Evolutionary conservation across 2,888 invertebrate species (phyloP).

Genomic region (Agrypnus murinus): DNA sequence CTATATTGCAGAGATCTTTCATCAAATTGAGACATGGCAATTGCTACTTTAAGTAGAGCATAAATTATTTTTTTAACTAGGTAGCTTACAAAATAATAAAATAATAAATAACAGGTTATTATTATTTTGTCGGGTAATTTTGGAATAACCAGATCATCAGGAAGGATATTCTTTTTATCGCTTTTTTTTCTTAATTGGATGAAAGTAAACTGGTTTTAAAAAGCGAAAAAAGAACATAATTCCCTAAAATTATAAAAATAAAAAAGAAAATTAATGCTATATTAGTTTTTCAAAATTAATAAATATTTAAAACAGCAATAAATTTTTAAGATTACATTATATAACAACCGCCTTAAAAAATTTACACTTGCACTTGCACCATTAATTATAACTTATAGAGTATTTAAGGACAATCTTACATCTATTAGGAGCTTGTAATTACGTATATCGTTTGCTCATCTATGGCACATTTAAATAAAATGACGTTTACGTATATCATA

Average conservation of each 20-base stretch:
- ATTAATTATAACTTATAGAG: slow-evolving; percentile 42
- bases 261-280: slow-evolving; percentile 17
- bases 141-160: too few species aligned
- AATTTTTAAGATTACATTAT: slow-evolving; percentile 32
- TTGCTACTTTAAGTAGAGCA: slow-evolving; percentile 9
- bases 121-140: too few species aligned
- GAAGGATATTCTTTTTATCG: too few species aligned
- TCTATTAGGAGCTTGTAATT: slow-evolving; percentile 57
- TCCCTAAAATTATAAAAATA: neutral
- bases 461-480: slow-evolving; percentile 59
- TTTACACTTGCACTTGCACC: slow-evolving; percentile 48
- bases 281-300: slow-evolving; percentile 31
- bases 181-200: too few species aligned
- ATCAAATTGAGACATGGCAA: slow-evolving; percentile 4
- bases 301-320: slow-evolving; percentile 35
- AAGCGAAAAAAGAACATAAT: too few species aligned
- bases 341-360: slow-evolving; percentile 48
- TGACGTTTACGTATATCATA: slow-evolving; percentile 19
- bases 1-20: slow-evolving; percentile 42
- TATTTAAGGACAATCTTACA: slow-evolving; percentile 46
- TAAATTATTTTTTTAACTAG: neutral
- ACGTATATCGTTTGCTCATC: slow-evolving; percentile 61
- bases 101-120: too few species aligned
- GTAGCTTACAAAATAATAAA: too few species aligned
- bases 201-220: too few species aligned